Conservation (phyloP, 2,113 vertebrate species). For the Oryzias javanicus region DNA sequence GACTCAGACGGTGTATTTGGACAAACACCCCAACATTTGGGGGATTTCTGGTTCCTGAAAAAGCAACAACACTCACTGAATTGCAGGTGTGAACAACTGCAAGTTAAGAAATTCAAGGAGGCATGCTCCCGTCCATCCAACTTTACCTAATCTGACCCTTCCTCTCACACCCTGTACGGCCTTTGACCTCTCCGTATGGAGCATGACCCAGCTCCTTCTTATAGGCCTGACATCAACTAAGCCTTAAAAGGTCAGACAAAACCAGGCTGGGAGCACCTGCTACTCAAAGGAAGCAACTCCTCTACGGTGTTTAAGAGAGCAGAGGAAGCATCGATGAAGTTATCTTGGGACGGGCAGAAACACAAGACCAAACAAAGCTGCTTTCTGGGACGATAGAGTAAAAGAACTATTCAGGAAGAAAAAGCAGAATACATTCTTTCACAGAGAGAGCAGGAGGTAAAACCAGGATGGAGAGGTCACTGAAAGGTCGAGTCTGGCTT, state of each 20-base stretch:
- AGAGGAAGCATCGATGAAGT: constrained; percentile 32
- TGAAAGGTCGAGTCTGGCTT: constrained; percentile 9
- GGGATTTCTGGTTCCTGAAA: constrained; percentile 11
- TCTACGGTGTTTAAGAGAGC: constrained; percentile 44
- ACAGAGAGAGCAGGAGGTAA: constrained; percentile 15
- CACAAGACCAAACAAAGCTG: constrained; percentile 53
- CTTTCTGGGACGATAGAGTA: constrained; percentile 46
- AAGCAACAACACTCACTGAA: constrained; percentile 42
- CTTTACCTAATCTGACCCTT: constrained; percentile 69
- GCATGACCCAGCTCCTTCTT: constrained; percentile 83
- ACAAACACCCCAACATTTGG: constrained; percentile 27
- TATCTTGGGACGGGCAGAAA: constrained; percentile 29
- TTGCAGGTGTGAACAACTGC: constrained; percentile 60
- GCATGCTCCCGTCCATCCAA: constrained; percentile 60
- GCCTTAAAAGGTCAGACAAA: constrained; percentile 78
- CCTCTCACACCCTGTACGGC: constrained; percentile 72
- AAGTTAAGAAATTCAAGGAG: constrained; percentile 53
- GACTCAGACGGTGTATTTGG: too few species aligned
- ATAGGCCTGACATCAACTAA: constrained; percentile 81
- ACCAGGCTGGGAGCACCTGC: constrained; percentile 85
- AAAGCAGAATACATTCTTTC: constrained; percentile 36
- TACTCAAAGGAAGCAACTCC: constrained; percentile 73
- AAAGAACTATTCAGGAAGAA: constrained; percentile 40
- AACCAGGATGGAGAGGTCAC: constrained; percentile 2
- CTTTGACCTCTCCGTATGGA: constrained; percentile 83